Evolutionary conservation across 2,888 invertebrate genomes (phyloP).

Genomic region (Phorcus lineatus): DNA sequence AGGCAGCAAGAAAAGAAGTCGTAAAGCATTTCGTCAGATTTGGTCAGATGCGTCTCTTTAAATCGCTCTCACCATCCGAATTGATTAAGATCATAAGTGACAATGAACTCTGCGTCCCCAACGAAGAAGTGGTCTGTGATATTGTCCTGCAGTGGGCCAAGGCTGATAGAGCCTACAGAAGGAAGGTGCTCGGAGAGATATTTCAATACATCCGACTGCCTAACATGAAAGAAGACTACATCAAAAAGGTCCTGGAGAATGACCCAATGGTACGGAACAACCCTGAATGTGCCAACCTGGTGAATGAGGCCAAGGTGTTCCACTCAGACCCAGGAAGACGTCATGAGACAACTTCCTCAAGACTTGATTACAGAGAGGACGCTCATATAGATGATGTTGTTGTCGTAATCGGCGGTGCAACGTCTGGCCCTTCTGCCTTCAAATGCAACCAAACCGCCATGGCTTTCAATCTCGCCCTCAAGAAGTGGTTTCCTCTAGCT

Average conservation of each 20-base stretch:
- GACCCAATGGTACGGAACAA: conserved; percentile 26
- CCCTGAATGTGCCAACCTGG: conserved; percentile 2
- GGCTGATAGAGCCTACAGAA: conserved; percentile 40
- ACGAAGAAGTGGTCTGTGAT: conserved; percentile 51
- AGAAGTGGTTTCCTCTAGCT: conserved; percentile 34
- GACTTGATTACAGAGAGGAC: conserved; percentile 21
- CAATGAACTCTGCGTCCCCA: conserved; percentile 45
- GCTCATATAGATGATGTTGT: conserved; percentile 32
- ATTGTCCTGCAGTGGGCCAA: conserved; percentile 53
- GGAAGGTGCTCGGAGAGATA: conserved; percentile 43
- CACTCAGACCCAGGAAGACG: conserved; percentile 6
- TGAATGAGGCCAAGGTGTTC: conserved; percentile 20
- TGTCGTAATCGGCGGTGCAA: conserved; percentile 28
- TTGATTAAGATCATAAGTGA: conserved; percentile 46
- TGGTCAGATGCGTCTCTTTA: conserved; percentile 26
- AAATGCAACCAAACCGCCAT: conserved; percentile 28
- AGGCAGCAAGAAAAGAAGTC: conserved; percentile 20
- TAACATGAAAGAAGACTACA: conserved; percentile 25
- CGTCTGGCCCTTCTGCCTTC: conserved; percentile 22
- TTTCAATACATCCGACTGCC: conserved; percentile 50
- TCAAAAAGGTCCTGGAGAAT: conserved; percentile 16
- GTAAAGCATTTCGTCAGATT: conserved; percentile 31
- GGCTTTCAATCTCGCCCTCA: conserved; percentile 30
- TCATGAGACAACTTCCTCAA: conserved; percentile 14
- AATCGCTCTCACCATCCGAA: conserved; percentile 38